Evolutionary conservation across 2,797 vertebrate species (phyloP), one percentile per base, ranked within the genome.

Genomic region (Hyperoplus immaculatus): DNA sequence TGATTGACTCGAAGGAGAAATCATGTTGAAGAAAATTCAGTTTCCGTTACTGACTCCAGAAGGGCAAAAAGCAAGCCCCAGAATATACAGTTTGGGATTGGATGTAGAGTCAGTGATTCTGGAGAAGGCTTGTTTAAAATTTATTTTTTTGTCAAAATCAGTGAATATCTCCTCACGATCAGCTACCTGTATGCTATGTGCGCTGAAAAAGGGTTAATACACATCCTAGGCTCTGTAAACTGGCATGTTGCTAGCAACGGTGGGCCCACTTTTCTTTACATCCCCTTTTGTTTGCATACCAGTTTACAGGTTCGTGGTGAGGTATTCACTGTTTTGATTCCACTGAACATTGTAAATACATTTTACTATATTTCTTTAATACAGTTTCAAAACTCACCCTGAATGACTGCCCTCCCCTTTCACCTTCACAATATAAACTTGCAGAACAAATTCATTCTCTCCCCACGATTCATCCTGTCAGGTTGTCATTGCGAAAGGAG

Each of bases 401-500:
- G 8, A 21, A 3, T 64, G 49, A 38, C 50, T 70, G 49, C 21
- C 2, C 16, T 57, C 18, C 69, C 36, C 55, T 71, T 68, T 60
- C 51, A 45, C 11, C 16, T n/a, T 42, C 36, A 50, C 46, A 68
- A 21, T 70, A 79, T 82, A 51, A 67, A 39, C 80, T 72, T 29
- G 69, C 51, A 69, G 60, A 81, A 66, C 46, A 61, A 73, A 81
- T 77, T 39, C 11, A 79, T 80, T 79, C 73, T 43, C 59, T 71
- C 45, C 36, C 46, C 29, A 3, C 64, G 61, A 75, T 68, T 80
- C 69, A 71, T 1, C 54, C 62, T 55, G 77, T 81, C 76, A 74
- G 85, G 67, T 80, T 85, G 50, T 88, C 75, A 55, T 13, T 4
- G 69, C 29, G 18, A 72, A 81, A 86, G 60, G 43, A 84, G 76